Base-by-base conservation (phyloP, 2,888 invertebrate genomes). In the Conchocele bisecta region DNA sequence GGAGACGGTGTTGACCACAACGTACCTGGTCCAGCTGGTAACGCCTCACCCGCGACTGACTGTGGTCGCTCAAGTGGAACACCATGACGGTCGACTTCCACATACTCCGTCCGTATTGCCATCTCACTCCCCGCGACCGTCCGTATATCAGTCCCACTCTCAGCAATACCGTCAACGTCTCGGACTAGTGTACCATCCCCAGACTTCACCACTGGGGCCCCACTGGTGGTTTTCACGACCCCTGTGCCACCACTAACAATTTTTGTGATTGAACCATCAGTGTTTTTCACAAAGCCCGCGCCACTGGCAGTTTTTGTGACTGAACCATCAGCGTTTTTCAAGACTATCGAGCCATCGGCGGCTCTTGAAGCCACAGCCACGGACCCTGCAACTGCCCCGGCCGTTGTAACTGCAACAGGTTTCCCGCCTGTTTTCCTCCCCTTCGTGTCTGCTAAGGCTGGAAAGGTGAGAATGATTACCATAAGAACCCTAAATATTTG, bases 21-120 rank as follows among this genome's bases (percentile, higher is more conserved):
- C 33, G 33, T 63, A 81, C 81, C 78, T 67, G 81, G 81, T 24
- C 81, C 81, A 11, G 42, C 50, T 2, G 81, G 81, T 15, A 78
- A 69, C 6, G 51, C 41, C 31, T 72, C 66, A n/a, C 78, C 81
- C n/a, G 67, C 41, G 41, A 81, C 78, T 53, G 81, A 81, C 5
- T 59, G 42, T 6, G 81, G 78, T 41, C 73, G 44, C n/a, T 71
- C 79, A 1, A 44, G 20, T 17, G 56, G 51, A 35, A 65, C 68
- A 15, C 64, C 75, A 31, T 57, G 31, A n/a, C 51, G 57, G 20
- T 75, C 78, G 24, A 39, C 59, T 26, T 75, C 72, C 11, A 74
- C 58, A 74, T 74, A 77, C 53, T 72, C 79, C 28, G 79, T 76
- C 46, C 51, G 61, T 4, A 79, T 51, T 13, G 44, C 44, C 33